phyloP scores from a whole-genome alignment of 2,888 invertebrate species.

The Phorcus lineatus region DNA sequence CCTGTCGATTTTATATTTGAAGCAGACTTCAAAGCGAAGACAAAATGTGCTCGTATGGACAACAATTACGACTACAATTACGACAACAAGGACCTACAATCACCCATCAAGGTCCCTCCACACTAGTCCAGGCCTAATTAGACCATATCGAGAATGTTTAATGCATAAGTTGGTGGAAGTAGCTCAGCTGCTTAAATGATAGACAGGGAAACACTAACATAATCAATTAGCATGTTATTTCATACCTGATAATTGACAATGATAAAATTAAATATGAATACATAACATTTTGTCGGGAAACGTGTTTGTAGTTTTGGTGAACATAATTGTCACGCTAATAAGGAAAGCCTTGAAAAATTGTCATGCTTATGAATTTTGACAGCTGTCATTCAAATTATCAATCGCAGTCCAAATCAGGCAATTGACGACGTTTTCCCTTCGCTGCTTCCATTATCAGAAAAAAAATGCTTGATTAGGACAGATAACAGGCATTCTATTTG shows the following conservation, averaged over 20 bases:
- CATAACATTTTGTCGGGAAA: neutral
- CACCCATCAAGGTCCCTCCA: neutral
- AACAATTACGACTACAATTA: neutral
- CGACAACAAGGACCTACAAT: neutral
- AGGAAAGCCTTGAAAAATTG: neutral
- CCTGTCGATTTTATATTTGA: neutral
- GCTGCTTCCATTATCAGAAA: neutral
- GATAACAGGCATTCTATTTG: neutral
- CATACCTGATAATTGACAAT: neutral
- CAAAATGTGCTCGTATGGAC: neutral
- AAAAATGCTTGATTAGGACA: neutral
- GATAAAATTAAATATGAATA: neutral
- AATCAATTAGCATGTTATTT: neutral
- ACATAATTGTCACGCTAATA: neutral
- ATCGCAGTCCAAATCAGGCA: neutral
- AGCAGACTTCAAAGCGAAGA: neutral
- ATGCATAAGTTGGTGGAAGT: neutral
- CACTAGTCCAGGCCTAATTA: neutral
- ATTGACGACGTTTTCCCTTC: neutral
- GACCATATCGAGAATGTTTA: neutral
- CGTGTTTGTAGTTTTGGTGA: neutral
- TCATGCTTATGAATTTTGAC: constrained; percentile 1
- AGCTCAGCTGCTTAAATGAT: neutral
- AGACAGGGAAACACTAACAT: neutral
- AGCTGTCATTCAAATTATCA: constrained; percentile 7